Evolutionary conservation across 2,113 vertebrate species (phyloP).

Genomic region (Megalops atlanticus): DNA sequence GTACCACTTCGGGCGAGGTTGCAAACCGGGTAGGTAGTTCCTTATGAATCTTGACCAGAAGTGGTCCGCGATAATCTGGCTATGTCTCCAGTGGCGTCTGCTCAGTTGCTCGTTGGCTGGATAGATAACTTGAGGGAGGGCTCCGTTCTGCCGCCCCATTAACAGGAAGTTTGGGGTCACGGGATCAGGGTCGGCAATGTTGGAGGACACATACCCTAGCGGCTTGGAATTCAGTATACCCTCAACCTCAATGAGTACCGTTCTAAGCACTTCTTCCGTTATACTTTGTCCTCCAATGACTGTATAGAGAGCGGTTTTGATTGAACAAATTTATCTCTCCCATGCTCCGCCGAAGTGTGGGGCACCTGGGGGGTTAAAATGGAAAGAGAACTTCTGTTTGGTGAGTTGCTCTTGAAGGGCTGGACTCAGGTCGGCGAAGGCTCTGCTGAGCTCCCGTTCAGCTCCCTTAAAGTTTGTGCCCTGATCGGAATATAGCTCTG

Average conservation of each 20-base stretch:
- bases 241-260: conserved; percentile 15
- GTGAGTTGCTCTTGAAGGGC: not conserved
- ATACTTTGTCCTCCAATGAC: not conserved
- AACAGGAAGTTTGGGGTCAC: conserved; percentile 21
- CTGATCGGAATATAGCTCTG: not conserved
- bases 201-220: conserved; percentile 8
- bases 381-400: not conserved
- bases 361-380: not conserved
- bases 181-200: not conserved
- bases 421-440: not conserved
- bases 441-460: not conserved
- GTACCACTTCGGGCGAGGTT: not conserved
- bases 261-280: conserved; percentile 3
- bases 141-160: conserved; percentile 16
- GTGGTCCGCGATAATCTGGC: conserved; percentile 4
- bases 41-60: conserved; percentile 11
- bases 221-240: conserved; percentile 23
- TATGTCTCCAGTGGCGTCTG: not conserved
- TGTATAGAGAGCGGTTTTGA: not conserved
- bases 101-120: not conserved
- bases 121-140: conserved; percentile 25
- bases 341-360: not conserved
- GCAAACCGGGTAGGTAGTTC: not conserved
- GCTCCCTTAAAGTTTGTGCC: conserved; percentile 15
- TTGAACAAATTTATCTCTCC: not conserved